These are phyloP conservation scores for Apamea monoglypha DNA, from an alignment of 2,888 invertebrate genomes.

Conservation along the genomic window DNA sequence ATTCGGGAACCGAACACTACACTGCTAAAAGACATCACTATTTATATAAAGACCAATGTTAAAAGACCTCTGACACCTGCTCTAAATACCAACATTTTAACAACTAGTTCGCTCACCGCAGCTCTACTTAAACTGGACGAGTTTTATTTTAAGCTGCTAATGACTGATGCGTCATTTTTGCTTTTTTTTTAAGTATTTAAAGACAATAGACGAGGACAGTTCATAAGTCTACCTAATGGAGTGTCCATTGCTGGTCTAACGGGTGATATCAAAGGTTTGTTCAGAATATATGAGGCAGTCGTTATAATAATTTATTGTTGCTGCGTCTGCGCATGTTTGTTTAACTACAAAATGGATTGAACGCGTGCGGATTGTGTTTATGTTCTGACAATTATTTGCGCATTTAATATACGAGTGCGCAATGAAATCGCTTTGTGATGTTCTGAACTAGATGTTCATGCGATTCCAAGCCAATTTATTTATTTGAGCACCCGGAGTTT, in stretches of 20 bases:
- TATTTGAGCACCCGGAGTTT: conserved; percentile 25
- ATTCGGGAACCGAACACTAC: conserved; percentile 84
- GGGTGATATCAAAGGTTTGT: conserved; percentile 48
- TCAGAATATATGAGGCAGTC: conserved; percentile 40
- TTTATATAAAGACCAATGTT: conserved; percentile 80
- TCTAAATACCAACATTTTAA: conserved; percentile 68
- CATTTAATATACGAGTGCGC: conserved; percentile 36
- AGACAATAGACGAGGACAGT: conserved; percentile 73
- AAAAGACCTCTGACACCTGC: conserved; percentile 74
- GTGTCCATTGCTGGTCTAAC: conserved; percentile 51
- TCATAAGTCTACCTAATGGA: conserved; percentile 60
- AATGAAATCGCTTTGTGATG: conserved; percentile 35
- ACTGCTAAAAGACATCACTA: conserved; percentile 86
- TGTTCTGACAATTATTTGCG: conserved; percentile 53
- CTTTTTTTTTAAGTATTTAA: conserved; percentile 78
- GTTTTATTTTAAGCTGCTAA: conserved; percentile 76
- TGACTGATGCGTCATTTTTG: conserved; percentile 81
- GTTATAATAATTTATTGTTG: conserved; percentile 53
- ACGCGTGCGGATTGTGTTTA: conserved; percentile 35
- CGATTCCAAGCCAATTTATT: conserved; percentile 37
- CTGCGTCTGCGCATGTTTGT: conserved; percentile 32
- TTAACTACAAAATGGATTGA: conserved; percentile 39
- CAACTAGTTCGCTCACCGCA: conserved; percentile 54
- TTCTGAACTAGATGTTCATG: conserved; percentile 30
- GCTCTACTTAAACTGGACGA: conserved; percentile 69